A percentile compares a stretch with the other conserved stretches of the same genome.
phyloP scores from a whole-genome alignment of 2,888 invertebrate genomes.

The Heliconius erato region DNA sequence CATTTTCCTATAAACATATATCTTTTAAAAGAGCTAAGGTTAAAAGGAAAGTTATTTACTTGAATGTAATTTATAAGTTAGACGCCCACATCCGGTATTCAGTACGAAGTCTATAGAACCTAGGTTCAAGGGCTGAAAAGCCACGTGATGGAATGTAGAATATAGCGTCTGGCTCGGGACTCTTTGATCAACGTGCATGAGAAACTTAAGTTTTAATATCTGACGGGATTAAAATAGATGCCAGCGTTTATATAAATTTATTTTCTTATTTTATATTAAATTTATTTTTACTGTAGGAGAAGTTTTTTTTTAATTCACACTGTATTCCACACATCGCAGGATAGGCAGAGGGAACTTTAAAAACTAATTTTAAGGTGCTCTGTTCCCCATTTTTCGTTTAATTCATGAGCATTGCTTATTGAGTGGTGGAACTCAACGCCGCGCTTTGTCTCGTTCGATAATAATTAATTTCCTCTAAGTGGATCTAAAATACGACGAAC shows the following conservation, averaged over 20 bases:
- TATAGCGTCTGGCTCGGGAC: not conserved
- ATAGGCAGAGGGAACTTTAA: too few species aligned
- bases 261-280: not conserved
- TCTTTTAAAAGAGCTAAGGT: not conserved
- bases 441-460: too few species aligned
- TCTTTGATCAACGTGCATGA: constrained; percentile 2
- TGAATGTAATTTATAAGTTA: not conserved
- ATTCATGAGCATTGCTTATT: too few species aligned
- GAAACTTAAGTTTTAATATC: not conserved
- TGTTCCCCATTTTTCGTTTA: too few species aligned
- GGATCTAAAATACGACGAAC: too few species aligned
- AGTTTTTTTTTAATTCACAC: too few species aligned
- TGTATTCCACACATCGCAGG: too few species aligned
- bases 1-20: not conserved
- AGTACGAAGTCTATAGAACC: not conserved
- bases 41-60: not conserved
- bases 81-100: constrained; percentile 11
- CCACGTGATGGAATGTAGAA: constrained; percentile 5
- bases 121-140: not conserved
- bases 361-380: too few species aligned
- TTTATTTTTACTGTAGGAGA: not conserved
- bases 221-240: not conserved
- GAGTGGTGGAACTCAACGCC: too few species aligned
- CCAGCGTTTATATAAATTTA: not conserved
- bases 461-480: too few species aligned